Evolutionary conservation across 2,888 invertebrate species (phyloP).

Genomic region (Aricia artaxerxes): DNA sequence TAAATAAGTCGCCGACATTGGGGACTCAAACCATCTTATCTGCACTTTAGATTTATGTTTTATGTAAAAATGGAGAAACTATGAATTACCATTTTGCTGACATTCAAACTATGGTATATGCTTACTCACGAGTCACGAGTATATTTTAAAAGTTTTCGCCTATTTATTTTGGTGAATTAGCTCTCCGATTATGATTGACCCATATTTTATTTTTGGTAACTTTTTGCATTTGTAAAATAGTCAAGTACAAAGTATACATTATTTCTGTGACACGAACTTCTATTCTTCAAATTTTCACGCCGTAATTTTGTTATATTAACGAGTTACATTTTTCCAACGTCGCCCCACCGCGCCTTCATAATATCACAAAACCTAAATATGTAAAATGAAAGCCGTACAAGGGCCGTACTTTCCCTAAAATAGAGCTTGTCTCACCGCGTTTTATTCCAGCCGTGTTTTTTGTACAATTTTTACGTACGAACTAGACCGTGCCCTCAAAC

Average conservation of each 20-base stretch:
- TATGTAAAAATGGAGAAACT: background rate
- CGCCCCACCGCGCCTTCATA: background rate
- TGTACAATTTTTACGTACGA: slow-evolving; percentile 3
- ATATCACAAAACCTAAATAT: background rate
- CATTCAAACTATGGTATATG: background rate
- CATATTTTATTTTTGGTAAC: too few species aligned
- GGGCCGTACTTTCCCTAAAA: slow-evolving; percentile 5
- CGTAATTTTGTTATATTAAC: background rate
- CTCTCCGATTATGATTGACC: background rate
- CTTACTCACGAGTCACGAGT: background rate
- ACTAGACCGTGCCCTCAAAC: slow-evolving; percentile 18
- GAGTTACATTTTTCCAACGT: background rate
- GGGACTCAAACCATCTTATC: background rate
- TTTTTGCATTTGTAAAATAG: too few species aligned
- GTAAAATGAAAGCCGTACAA: background rate
- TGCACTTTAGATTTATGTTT: slow-evolving; percentile 13
- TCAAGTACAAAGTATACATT: too few species aligned
- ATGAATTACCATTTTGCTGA: slow-evolving; percentile 3
- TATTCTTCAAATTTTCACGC: background rate
- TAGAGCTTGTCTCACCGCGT: slow-evolving; percentile 5
- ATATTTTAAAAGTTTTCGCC: background rate
- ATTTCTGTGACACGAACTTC: too few species aligned
- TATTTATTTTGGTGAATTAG: background rate
- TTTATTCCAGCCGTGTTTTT: slow-evolving; percentile 15
- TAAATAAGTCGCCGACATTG: background rate